Percentiles rank a stretch among this genome's conserved stretches.
Conservation (phyloP, 2,113 vertebrate species). For the Austrofundulus limnaeus region DNA sequence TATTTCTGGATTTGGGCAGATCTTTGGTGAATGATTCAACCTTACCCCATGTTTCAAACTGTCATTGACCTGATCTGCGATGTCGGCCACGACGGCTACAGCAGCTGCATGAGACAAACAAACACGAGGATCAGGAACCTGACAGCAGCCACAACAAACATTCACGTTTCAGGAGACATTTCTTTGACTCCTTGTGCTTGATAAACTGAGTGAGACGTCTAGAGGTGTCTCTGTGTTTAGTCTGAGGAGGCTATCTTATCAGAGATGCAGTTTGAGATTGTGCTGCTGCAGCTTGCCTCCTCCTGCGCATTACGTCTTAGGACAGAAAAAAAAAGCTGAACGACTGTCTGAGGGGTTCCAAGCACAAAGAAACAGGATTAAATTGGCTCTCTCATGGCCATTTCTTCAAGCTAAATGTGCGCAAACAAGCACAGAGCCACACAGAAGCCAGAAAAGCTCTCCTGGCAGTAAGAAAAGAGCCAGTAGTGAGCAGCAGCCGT, state of each 20-base stretch:
- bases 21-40: background rate
- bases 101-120: conserved; percentile 78
- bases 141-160: conserved; percentile 5
- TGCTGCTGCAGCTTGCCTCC: conserved; percentile 30
- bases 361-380: conserved; percentile 45
- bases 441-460: conserved; percentile 29
- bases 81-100: conserved; percentile 83
- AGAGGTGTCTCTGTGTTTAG: conserved; percentile 10
- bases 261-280: conserved; percentile 41
- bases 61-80: conserved; percentile 87
- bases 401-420: conserved; percentile 46
- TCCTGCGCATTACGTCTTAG: conserved; percentile 45
- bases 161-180: conserved; percentile 1
- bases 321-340: conserved; percentile 41
- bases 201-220: conserved; percentile 10
- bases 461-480: conserved; percentile 12
- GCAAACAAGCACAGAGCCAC: conserved; percentile 35
- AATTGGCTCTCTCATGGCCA: conserved; percentile 55
- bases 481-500: conserved; percentile 3
- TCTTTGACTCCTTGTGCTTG: background rate
- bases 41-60: conserved; percentile 91
- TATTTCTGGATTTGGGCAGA: background rate
- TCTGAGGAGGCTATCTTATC: conserved; percentile 33
- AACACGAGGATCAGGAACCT: conserved; percentile 2
- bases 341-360: conserved; percentile 29